Evolutionary conservation across 2,888 invertebrate species (phyloP).

Genomic region (Mesopsocus fuscifrons): DNA sequence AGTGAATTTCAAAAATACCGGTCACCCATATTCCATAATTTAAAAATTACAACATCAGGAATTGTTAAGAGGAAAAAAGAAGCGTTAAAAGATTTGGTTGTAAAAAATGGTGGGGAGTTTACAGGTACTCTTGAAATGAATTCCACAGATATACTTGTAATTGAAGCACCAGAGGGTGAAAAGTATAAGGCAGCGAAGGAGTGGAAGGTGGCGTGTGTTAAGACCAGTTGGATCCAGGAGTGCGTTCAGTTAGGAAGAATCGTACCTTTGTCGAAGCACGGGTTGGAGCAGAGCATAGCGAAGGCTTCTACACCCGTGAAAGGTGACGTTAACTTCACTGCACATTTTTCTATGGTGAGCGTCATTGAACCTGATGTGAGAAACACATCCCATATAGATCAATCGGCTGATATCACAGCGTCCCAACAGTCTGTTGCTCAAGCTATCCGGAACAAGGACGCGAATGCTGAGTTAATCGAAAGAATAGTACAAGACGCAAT

Average conservation of each 20-base stretch:
- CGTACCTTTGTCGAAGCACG: slow-evolving; percentile 36
- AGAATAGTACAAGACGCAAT: background rate
- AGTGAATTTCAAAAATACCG: slow-evolving; percentile 36
- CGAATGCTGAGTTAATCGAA: no score
- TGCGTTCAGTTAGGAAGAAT: slow-evolving; percentile 54
- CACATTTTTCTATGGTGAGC: slow-evolving; percentile 31
- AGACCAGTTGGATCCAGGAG: slow-evolving; percentile 59
- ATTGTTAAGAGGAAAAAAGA: slow-evolving; percentile 40
- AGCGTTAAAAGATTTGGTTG: slow-evolving; percentile 43
- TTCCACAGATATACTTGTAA: slow-evolving; percentile 32
- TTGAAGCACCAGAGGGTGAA: slow-evolving; percentile 37
- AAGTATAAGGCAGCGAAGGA: slow-evolving; percentile 44
- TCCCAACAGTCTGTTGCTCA: slow-evolving; percentile 19
- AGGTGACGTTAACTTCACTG: slow-evolving; percentile 22
- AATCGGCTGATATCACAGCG: slow-evolving; percentile 3
- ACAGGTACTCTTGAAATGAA: slow-evolving; percentile 30
- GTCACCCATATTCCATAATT: slow-evolving; percentile 56
- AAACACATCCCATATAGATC: slow-evolving; percentile 13
- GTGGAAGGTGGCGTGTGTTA: slow-evolving; percentile 47
- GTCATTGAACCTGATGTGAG: slow-evolving; percentile 21
- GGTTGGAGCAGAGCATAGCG: slow-evolving; percentile 31
- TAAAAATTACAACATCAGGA: slow-evolving; percentile 63
- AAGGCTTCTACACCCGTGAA: slow-evolving; percentile 54
- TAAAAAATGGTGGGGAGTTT: slow-evolving; percentile 44
- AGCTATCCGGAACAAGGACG: slow-evolving; percentile 14